Evolutionary conservation across 2,113 vertebrate genomes (phyloP), one percentile per base, ranked within the genome.

Genomic region (Martes martes): DNA sequence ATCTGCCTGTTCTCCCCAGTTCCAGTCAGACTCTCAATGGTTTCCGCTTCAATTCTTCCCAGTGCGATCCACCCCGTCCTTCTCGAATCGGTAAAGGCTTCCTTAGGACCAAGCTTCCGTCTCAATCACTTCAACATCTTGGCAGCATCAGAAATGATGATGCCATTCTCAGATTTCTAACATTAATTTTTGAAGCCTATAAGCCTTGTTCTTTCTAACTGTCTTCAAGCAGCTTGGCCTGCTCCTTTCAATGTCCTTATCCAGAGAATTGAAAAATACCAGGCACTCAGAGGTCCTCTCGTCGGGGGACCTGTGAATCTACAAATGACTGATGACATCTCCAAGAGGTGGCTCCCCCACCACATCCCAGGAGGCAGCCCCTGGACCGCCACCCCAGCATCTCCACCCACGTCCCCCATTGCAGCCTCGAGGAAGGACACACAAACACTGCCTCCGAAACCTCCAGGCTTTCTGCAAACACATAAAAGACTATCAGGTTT

Each of bases 341-440:
- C 73, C 28, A 50, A 23, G 15, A 87, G n/a, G 47, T 0, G 11
- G 11, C 83, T 73, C 1, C 36, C 82, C 15, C 0, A 7, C 5
- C 23, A 19, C 11, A 15, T n/a, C 36, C 55, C 26, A 8, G 16
- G 26, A 74, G 89, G n/a, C 45, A 50, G 50, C 28, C 52, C 42
- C 28, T 2, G 23, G 21, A 83, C 21, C 0, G 14, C 42, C 2
- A 19, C 11, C 52, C 15, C 52, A 15, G 21, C 11, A 45, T 61
- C n/a, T 23, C 50, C 1, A 33, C 33, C 11, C 61, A 42, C 7
- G 1, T 3, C 11, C 3, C 61, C 14, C 1, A 0, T 28, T 7
- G 23, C 36, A 28, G 26, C 36, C 26, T 31, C 16, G 9, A 5
- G 28, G 31, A 52, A n/a, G 1, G 15, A 36, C 80, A 79, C 33